Evolutionary conservation across 1,140 invertebrate species (phyloP).

Genomic region (Drosophila lacteicornis): DNA sequence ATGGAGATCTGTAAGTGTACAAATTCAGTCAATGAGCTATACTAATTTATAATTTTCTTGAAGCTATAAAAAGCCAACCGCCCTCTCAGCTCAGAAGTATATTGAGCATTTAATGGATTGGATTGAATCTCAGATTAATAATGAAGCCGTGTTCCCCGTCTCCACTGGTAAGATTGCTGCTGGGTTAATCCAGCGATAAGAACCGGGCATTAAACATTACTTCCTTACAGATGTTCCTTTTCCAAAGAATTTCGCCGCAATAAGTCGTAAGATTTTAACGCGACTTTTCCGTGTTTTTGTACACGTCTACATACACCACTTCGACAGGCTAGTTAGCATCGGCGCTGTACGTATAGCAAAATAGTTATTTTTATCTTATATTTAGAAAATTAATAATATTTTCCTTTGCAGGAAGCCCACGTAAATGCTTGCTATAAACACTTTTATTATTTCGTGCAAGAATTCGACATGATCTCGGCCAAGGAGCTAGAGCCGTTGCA

Average conservation of each 20-base stretch:
- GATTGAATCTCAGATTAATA: constrained; percentile 97
- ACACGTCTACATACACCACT: constrained; percentile 41
- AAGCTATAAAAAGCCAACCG: constrained; percentile 94
- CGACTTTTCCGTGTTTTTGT: constrained; percentile 42
- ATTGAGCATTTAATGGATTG: constrained; percentile 96
- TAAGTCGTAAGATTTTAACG: constrained; percentile 41
- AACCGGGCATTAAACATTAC: not conserved
- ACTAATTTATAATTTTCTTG: not conserved
- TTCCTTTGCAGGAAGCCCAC: constrained; percentile 92
- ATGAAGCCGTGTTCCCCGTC: constrained; percentile 94
- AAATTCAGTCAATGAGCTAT: too few species aligned
- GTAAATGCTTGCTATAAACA: constrained; percentile 99
- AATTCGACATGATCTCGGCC: constrained; percentile 93
- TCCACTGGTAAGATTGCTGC: constrained; percentile 85
- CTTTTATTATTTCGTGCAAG: constrained; percentile 97
- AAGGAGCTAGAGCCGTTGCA: constrained; percentile 95
- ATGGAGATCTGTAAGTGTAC: constrained; percentile 87
- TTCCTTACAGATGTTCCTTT: constrained; percentile 42
- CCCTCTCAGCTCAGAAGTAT: constrained; percentile 94
- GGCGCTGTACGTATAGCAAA: constrained; percentile 16
- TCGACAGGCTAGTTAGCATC: constrained; percentile 37
- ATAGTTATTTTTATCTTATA: not conserved
- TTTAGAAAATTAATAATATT: not conserved
- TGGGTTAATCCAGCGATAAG: not conserved
- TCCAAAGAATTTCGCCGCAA: constrained; percentile 33